Conservation (phyloP, 92 coral and sea anemone species). For the Scolanthus callimorphus region DNA sequence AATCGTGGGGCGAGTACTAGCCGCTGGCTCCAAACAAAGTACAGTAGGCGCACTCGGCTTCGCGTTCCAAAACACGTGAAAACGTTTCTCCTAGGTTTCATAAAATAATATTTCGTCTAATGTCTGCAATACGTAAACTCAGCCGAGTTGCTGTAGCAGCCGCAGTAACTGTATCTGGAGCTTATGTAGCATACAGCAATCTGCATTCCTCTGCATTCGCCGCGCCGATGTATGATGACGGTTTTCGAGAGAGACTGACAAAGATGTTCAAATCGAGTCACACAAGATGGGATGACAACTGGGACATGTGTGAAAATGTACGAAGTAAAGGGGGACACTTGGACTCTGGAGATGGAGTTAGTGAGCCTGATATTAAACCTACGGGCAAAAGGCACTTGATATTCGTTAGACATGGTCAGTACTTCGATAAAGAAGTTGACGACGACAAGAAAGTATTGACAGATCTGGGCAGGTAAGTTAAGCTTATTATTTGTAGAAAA, state of each 20-base stretch:
- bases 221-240: conserved; percentile 19
- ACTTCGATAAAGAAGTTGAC: conserved; percentile 54
- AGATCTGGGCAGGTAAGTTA: conserved; percentile 77
- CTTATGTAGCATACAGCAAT: conserved; percentile 46
- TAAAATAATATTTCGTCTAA: conserved; percentile 2
- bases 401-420: conserved; percentile 90
- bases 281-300: conserved; percentile 67
- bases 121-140: conserved; percentile 61
- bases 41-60: too few species aligned
- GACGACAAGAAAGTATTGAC: conserved; percentile 67
- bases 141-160: conserved; percentile 65
- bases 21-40: too few species aligned
- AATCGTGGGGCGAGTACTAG: too few species aligned
- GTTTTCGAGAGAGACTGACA: conserved; percentile 36
- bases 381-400: conserved; percentile 84
- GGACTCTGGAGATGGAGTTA: conserved; percentile 9
- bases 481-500: too few species aligned
- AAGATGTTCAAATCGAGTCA: conserved; percentile 57
- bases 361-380: conserved; percentile 66
- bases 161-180: conserved; percentile 71
- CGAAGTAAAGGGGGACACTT: conserved; percentile 25
- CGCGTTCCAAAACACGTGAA: too few species aligned
- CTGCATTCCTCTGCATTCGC: conserved; percentile 46
- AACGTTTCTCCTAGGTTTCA: too few species aligned
- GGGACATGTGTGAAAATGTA: conserved; percentile 68